A percentile compares a stretch with the other conserved stretches of the same genome.
phyloP scores from a whole-genome alignment of 2,888 invertebrate genomes.

The Pandemis corylana region DNA sequence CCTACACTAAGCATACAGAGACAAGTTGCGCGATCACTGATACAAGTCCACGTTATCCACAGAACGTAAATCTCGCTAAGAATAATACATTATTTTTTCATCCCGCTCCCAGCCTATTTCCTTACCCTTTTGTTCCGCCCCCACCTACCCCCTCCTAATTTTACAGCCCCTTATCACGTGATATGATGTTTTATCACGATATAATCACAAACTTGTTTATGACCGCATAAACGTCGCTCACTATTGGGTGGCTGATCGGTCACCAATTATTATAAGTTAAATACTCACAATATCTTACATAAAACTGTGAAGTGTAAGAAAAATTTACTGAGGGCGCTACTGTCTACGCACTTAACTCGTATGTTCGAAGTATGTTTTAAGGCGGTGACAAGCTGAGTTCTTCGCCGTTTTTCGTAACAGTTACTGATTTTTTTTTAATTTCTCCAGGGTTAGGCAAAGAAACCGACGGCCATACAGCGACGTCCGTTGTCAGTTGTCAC shows the following conservation, averaged over 20 bases:
- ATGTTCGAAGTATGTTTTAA: too few species aligned
- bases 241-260: constrained; percentile 40
- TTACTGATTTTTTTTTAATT: too few species aligned
- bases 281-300: too few species aligned
- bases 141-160: constrained; percentile 58
- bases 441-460: too few species aligned
- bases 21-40: neutral
- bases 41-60: neutral
- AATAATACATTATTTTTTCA: neutral
- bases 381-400: too few species aligned
- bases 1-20: too few species aligned
- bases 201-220: constrained; percentile 50
- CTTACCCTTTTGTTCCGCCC: constrained; percentile 40
- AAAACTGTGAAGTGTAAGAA: too few species aligned
- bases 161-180: constrained; percentile 69
- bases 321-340: too few species aligned
- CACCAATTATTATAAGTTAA: constrained; percentile 24
- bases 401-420: too few species aligned
- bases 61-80: neutral
- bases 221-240: constrained; percentile 37
- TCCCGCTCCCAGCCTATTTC: constrained; percentile 21
- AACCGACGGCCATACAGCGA: too few species aligned
- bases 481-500: too few species aligned
- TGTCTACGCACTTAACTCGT: too few species aligned
- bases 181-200: constrained; percentile 41